Evolutionary conservation across 2,888 invertebrate genomes (phyloP).

Genomic region (Drosophila borealis): DNA sequence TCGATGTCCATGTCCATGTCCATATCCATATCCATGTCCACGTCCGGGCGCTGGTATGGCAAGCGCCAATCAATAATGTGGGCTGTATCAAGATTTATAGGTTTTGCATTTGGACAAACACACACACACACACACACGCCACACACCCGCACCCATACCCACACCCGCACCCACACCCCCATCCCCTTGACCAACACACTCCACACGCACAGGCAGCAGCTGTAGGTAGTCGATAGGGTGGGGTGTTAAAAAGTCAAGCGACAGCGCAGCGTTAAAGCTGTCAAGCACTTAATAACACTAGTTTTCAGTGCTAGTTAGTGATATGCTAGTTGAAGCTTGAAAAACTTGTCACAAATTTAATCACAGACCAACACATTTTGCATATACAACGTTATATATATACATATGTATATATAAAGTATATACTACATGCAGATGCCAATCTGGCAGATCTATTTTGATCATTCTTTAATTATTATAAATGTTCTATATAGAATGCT

Average conservation of each 20-base stretch:
- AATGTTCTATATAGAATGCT: too few relatives aligned
- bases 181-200: slow-evolving; percentile 1
- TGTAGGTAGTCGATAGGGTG: not conserved
- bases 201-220: slow-evolving; percentile 37
- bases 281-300: not conserved
- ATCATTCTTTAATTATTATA: too few relatives aligned
- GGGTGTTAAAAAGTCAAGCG: slow-evolving; percentile 13
- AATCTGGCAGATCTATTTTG: too few relatives aligned
- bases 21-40: slow-evolving; percentile 26
- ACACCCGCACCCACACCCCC: slow-evolving; percentile 8
- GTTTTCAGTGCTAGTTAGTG: not conserved
- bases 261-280: not conserved
- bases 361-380: too few relatives aligned
- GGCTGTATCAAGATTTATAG: slow-evolving; percentile 85
- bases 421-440: too few relatives aligned
- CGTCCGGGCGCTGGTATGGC: slow-evolving; percentile 46
- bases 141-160: not conserved
- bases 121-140: slow-evolving; percentile 32
- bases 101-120: slow-evolving; percentile 64
- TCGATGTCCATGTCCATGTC: slow-evolving; percentile 26
- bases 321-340: too few relatives aligned
- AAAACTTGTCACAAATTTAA: too few relatives aligned
- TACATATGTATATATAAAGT: too few relatives aligned
- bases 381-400: too few relatives aligned
- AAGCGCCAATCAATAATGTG: slow-evolving; percentile 84